A percentile compares a stretch with the other conserved stretches of the same genome.
Evolutionary conservation across 1,140 invertebrate species (phyloP).

Genomic region (Solenopsis invicta): DNA sequence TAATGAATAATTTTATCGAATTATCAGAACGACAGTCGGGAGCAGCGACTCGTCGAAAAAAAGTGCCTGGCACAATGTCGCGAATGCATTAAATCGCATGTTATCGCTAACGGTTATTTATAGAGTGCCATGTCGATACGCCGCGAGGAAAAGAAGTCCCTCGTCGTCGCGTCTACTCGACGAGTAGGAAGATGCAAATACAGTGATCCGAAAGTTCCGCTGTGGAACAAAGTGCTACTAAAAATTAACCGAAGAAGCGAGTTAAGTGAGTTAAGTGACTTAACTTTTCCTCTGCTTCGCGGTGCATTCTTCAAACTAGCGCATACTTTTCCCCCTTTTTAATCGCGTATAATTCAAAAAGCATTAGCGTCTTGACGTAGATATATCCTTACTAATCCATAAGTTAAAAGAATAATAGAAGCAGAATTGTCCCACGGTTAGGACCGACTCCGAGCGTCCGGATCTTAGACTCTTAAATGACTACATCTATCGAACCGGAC

Average conservation of each 20-base stretch:
- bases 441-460: not conserved
- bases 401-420: not conserved
- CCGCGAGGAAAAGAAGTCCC: conserved; percentile 10
- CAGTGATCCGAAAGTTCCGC: not conserved
- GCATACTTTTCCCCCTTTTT: not conserved
- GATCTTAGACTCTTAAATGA: not conserved
- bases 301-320: not conserved
- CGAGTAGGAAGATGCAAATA: conserved; percentile 1
- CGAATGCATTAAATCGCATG: conserved; percentile 43
- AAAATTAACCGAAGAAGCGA: not conserved
- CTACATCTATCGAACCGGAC: conserved; percentile 5
- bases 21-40: not conserved
- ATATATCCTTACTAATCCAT: not conserved
- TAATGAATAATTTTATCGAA: not conserved
- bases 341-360: not conserved
- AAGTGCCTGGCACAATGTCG: conserved; percentile 2
- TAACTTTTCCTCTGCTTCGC: not conserved
- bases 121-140: conserved; percentile 52
- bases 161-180: not conserved
- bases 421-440: too few species aligned
- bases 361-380: not conserved
- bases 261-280: too few species aligned
- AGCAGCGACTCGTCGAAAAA: conserved; percentile 18
- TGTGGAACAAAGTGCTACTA: not conserved
- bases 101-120: conserved; percentile 60